These are phyloP conservation scores for Drosophila nigrodunni DNA, from an alignment of 1,140 invertebrate genomes.

Conservation along the genomic window DNA sequence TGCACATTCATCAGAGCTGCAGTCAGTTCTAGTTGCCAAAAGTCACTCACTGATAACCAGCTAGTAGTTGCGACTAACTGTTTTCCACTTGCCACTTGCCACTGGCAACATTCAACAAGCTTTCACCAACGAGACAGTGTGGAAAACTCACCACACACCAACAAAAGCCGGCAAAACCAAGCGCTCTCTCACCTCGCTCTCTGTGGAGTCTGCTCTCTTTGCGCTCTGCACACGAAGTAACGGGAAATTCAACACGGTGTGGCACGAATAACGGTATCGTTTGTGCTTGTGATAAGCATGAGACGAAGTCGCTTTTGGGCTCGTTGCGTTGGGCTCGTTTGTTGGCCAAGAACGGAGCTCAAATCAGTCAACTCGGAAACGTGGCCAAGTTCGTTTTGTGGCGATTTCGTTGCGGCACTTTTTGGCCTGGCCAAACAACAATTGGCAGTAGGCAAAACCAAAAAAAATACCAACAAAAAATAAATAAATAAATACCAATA, in stretches of 20 bases:
- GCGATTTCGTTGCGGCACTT: conserved; percentile 56
- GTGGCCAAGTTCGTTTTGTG: conserved; percentile 78
- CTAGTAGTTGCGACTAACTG: neutral
- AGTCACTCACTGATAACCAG: conserved; percentile 58
- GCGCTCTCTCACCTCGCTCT: neutral
- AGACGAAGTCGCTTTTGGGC: conserved; percentile 37
- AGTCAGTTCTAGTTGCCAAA: conserved; percentile 28
- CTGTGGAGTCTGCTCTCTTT: conserved; percentile 41
- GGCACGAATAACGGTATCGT: conserved; percentile 23
- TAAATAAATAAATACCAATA: conserved; percentile 18
- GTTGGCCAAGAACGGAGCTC: conserved; percentile 43
- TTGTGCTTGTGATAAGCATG: conserved; percentile 54
- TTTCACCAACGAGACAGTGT: conserved; percentile 63
- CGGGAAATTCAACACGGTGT: conserved; percentile 37
- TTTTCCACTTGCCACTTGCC: neutral
- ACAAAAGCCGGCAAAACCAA: conserved; percentile 61
- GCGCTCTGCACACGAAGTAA: conserved; percentile 20
- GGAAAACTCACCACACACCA: conserved; percentile 69
- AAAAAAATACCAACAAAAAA: no score
- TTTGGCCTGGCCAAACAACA: conserved; percentile 40
- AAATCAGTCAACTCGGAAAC: conserved; percentile 83
- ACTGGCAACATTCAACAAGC: conserved; percentile 49
- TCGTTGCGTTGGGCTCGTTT: conserved; percentile 35
- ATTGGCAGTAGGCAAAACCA: conserved; percentile 50
- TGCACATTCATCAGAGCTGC: conserved; percentile 25